phyloP scores from a whole-genome alignment of 2,888 invertebrate genomes.

The Tetragnatha montana region DNA sequence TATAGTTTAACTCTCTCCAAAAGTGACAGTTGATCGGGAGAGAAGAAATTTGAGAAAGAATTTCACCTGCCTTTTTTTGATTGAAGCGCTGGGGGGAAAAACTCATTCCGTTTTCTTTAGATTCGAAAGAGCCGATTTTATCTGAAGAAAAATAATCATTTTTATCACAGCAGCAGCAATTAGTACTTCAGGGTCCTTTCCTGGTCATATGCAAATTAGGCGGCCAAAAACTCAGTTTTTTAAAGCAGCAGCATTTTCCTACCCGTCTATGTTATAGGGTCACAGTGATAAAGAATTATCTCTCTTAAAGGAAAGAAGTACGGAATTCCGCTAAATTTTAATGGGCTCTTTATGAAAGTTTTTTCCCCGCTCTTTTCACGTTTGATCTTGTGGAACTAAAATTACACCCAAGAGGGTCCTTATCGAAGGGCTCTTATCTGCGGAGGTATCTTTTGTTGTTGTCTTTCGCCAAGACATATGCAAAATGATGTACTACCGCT shows the following conservation, averaged over 20 bases:
- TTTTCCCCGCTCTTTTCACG: constrained; percentile 44
- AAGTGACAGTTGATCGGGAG: too few species aligned
- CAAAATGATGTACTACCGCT: constrained; percentile 35
- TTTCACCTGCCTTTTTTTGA: constrained; percentile 31
- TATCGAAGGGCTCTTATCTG: constrained; percentile 51
- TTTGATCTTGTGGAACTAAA: constrained; percentile 55
- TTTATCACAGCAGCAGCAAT: constrained; percentile 50
- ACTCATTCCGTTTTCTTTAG: constrained; percentile 33
- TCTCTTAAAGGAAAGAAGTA: constrained; percentile 41
- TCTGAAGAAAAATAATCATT: constrained; percentile 28
- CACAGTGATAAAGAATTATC: constrained; percentile 61
- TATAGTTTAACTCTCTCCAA: too few species aligned
- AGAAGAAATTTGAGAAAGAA: constrained; percentile 16
- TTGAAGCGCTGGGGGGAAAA: constrained; percentile 26
- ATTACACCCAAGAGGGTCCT: constrained; percentile 62
- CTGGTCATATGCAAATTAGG: constrained; percentile 53
- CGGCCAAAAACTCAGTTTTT: constrained; percentile 43
- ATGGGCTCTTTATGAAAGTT: constrained; percentile 60
- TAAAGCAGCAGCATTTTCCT: constrained; percentile 50
- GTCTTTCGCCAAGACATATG: constrained; percentile 46
- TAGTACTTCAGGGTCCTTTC: constrained; percentile 46
- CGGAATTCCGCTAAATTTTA: constrained; percentile 66
- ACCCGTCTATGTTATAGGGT: constrained; percentile 22
- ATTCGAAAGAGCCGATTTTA: constrained; percentile 49
- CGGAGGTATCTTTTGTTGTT: constrained; percentile 53